These are phyloP conservation scores for Tyrophagus putrescentiae DNA, from an alignment of 1,140 invertebrate species.

Conservation along the genomic window DNA sequence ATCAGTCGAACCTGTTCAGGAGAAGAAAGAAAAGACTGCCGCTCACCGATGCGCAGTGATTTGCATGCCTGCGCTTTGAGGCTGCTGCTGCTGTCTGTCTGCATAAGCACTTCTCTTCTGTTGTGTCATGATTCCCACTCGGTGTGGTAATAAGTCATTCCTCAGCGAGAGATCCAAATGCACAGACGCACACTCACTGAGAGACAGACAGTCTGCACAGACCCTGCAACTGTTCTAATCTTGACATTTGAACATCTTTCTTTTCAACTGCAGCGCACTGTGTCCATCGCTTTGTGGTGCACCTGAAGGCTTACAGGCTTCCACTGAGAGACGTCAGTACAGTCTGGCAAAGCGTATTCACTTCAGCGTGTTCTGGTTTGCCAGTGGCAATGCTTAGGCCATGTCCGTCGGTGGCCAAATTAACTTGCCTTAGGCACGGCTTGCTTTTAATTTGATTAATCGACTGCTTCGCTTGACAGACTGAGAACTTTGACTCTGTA, in stretches of 20 bases:
- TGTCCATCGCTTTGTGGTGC: too few species aligned
- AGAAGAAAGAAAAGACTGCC: too few species aligned
- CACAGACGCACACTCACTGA: neutral
- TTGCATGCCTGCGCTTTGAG: neutral
- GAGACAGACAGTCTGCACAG: neutral
- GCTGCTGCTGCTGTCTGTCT: too few species aligned
- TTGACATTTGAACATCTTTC: conserved; percentile 13
- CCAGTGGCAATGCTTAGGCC: neutral
- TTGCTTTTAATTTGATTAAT: conserved; percentile 9
- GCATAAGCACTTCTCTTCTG: too few species aligned
- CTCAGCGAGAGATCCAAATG: neutral
- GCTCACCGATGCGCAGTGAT: neutral
- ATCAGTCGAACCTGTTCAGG: conserved; percentile 4
- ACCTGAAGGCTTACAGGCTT: neutral
- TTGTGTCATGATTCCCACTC: neutral
- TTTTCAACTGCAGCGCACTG: neutral
- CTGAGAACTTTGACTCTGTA: conserved; percentile 1
- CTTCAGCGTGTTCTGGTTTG: neutral
- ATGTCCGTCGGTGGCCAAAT: neutral
- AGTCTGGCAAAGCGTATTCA: neutral
- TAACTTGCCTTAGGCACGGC: neutral
- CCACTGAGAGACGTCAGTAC: too few species aligned
- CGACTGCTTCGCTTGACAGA: neutral
- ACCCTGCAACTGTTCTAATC: neutral
- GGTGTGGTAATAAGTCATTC: neutral